A percentile compares a stretch with the other conserved stretches of the same genome.
These are phyloP conservation scores for Drosophila kanekoi DNA, from an alignment of 2,888 invertebrate genomes.

Conservation along the genomic window DNA sequence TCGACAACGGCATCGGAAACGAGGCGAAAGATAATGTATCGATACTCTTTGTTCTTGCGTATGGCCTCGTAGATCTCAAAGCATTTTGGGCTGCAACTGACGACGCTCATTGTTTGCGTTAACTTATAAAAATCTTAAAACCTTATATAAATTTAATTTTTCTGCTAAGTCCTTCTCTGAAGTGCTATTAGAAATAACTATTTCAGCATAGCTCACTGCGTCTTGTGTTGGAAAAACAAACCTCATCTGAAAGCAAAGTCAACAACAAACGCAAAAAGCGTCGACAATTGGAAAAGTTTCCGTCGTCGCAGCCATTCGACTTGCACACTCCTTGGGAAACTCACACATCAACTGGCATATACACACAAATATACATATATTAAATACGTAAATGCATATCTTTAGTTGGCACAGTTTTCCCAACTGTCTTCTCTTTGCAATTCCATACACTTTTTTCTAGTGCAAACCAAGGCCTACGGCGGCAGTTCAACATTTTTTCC, in stretches of 20 bases:
- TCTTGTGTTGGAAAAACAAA: constrained; percentile 30
- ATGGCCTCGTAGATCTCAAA: constrained; percentile 27
- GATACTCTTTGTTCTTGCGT: constrained; percentile 25
- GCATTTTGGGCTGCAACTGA: constrained; percentile 17
- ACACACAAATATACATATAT: background rate
- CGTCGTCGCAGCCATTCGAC: constrained; percentile 3
- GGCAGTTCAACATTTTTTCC: constrained; percentile 24
- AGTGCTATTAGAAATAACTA: constrained; percentile 45
- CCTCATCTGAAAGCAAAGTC: constrained; percentile 31
- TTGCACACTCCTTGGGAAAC: constrained; percentile 8
- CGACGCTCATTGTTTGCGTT: constrained; percentile 21
- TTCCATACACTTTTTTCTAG: constrained; percentile 17
- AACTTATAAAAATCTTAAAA: constrained; percentile 8
- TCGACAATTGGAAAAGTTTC: constrained; percentile 35
- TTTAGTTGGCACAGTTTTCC: constrained; percentile 43
- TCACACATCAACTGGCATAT: constrained; percentile 6
- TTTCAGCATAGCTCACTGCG: constrained; percentile 57
- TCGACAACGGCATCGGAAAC: constrained; percentile 16
- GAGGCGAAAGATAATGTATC: constrained; percentile 39
- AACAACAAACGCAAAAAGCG: constrained; percentile 35
- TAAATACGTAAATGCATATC: constrained; percentile 20
- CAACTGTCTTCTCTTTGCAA: constrained; percentile 28
- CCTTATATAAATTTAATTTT: constrained; percentile 19
- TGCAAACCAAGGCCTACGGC: constrained; percentile 16
- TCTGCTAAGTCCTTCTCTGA: background rate